Base-by-base conservation (phyloP, 1,140 invertebrate species). In the Listronotus bonariensis region DNA sequence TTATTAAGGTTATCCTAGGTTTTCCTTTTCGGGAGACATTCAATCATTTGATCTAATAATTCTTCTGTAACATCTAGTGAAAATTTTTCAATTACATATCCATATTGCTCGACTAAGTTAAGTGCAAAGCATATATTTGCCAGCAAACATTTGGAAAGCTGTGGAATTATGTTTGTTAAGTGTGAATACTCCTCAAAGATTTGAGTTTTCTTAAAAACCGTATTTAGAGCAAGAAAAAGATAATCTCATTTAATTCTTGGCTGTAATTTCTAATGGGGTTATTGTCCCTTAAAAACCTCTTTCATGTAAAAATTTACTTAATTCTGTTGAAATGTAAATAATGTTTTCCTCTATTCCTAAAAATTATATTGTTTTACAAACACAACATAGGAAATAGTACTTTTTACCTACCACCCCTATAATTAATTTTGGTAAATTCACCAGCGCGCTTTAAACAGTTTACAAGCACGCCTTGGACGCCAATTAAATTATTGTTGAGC, bases 331-430 rank as follows among this genome's bases (percentile, higher is more conserved):
- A 9, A 77, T 46, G 9, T 63, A 52, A 32, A 49, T 41, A 52
- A 77, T 72, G 55, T 57, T 68, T 10, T 65, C 57, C 67, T 76
- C 74, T 67, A 75, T 74, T 40, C 76, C 76, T 77, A 51, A 45
- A 74, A 18, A 51, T 60, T 15, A 20, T 17, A 59, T 42, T 57
- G 53, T 15, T 65, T 65, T 62, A 8, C 6, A 5, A 58, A 45
- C 26, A 46, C 20, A 12, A 46, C 48, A 61, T 26, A 26, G 20
- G 20, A 49, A 36, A 41, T 58, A 65, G 31, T 11, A 63, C 34
- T 40, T 43, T 53, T 56, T 43, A 12, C 48, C 52, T 65, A 77
- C 75, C 74, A 65, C 69, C 71, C 67, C 60, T 70, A 54, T 72
- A 60, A 49, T 60, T 71, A 17, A 77, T 74, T 71, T 64, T 74